These are phyloP conservation scores for Labia minor DNA, from an alignment of 2,888 invertebrate species.

Conservation along the genomic window DNA sequence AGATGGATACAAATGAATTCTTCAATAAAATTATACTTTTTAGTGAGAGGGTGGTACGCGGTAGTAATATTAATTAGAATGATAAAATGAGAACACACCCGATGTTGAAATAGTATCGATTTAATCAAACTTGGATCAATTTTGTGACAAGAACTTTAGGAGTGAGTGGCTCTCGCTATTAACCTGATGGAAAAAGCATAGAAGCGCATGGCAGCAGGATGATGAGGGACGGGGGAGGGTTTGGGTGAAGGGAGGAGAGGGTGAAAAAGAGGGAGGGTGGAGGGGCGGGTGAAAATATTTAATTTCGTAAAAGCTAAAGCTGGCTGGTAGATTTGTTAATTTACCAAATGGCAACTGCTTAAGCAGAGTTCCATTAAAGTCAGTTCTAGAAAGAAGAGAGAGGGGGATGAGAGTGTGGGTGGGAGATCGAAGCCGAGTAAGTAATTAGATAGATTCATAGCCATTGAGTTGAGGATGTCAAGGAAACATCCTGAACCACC, in stretches of 20 bases:
- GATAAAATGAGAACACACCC: not conserved
- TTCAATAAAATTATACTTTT: no score
- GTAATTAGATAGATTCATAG: conserved; percentile 13
- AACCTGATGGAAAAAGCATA: conserved; percentile 13
- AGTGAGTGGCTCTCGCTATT: not conserved
- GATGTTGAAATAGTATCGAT: not conserved
- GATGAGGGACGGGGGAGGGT: conserved; percentile 3
- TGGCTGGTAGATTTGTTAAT: conserved; percentile 13
- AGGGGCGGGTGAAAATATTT: not conserved
- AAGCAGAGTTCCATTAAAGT: conserved; percentile 13
- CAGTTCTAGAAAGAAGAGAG: not conserved
- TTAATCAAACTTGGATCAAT: conserved; percentile 13
- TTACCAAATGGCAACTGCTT: conserved; percentile 13
- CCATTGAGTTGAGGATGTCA: conserved; percentile 7
- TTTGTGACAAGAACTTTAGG: not conserved
- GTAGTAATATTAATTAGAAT: not conserved
- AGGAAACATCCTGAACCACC: no score
- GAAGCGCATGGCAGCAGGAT: conserved; percentile 8
- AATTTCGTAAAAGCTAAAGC: conserved; percentile 13
- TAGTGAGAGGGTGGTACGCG: no score
- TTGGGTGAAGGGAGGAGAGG: no score
- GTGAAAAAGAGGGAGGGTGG: not conserved
- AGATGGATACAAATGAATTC: no score
- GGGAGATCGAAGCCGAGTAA: conserved; percentile 4
- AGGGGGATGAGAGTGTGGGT: not conserved